Evolutionary conservation across 2,888 invertebrate species (phyloP).

Genomic region (Prostheceraeus crozeri): DNA sequence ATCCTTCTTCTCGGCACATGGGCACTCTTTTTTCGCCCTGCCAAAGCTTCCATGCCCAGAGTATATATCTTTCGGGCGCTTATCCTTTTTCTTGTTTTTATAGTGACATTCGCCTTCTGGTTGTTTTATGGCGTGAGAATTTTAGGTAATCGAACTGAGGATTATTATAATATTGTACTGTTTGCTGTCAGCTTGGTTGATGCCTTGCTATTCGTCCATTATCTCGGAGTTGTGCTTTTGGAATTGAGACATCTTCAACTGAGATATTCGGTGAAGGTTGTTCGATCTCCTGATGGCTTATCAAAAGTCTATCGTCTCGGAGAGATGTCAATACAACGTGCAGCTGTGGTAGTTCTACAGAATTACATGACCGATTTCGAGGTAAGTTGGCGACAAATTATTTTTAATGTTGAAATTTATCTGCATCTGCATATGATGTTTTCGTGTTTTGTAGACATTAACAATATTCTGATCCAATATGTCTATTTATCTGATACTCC

Average conservation of each 20-base stretch:
- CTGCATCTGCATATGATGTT: too few species aligned
- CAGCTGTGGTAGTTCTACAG: conserved; percentile 86
- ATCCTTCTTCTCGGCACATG: conserved; percentile 80
- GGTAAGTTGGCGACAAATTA: too few species aligned
- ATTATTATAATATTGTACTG: conserved; percentile 75
- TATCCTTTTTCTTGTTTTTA: conserved; percentile 75
- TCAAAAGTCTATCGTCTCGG: conserved; percentile 69
- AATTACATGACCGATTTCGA: conserved; percentile 74
- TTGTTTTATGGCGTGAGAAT: conserved; percentile 87
- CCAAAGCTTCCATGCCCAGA: conserved; percentile 78
- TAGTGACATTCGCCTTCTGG: conserved; percentile 94
- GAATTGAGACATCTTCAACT: conserved; percentile 86
- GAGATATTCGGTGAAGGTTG: conserved; percentile 66
- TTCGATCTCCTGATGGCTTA: conserved; percentile 89
- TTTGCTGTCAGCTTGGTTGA: conserved; percentile 87
- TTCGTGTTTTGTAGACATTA: too few species aligned
- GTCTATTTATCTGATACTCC: too few species aligned
- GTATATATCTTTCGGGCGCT: conserved; percentile 81
- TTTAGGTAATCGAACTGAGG: conserved; percentile 42
- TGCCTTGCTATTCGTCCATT: conserved; percentile 85
- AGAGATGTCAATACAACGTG: conserved; percentile 77
- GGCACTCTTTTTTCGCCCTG: conserved; percentile 78
- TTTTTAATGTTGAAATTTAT: too few species aligned
- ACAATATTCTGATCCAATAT: too few species aligned
- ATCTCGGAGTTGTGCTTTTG: conserved; percentile 80